These are phyloP conservation scores for Montifringilla adamsi DNA, from an alignment of 2,113 vertebrate species.

Conservation along the genomic window DNA sequence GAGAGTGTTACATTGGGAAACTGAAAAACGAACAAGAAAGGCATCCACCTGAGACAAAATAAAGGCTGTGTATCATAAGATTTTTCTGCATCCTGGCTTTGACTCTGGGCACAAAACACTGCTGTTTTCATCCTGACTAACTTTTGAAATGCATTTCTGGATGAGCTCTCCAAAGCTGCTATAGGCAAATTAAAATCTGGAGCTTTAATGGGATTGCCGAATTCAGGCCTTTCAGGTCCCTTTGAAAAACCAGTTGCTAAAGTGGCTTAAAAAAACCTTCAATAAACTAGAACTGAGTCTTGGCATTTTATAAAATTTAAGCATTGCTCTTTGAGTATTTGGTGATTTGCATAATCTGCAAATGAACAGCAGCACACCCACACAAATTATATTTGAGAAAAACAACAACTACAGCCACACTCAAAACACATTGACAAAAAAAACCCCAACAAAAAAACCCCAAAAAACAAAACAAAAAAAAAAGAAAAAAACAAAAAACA, in stretches of 20 bases:
- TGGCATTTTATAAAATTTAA: not conserved
- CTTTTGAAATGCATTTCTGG: not conserved
- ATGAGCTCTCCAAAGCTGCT: not conserved
- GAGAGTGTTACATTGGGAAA: not conserved
- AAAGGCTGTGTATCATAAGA: not conserved
- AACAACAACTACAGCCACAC: not conserved
- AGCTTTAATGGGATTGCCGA: not conserved
- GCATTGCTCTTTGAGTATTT: not conserved
- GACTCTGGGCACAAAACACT: not conserved
- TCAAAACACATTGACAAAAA: not conserved
- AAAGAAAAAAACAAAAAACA: not conserved
- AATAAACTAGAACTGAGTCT: not conserved
- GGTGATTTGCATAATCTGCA: not conserved
- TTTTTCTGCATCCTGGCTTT: not conserved
- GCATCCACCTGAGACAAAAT: not conserved
- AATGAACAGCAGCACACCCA: not conserved
- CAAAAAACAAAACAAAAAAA: too few species aligned
- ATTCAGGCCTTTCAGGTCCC: not conserved
- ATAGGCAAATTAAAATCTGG: not conserved
- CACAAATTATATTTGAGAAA: not conserved
- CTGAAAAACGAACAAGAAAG: not conserved
- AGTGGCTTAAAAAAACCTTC: not conserved
- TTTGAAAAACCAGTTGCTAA: not conserved
- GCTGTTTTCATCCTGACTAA: not conserved
- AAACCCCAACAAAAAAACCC: too few species aligned